Evolutionary conservation across 2,888 invertebrate genomes (phyloP), one percentile per base, ranked within the genome.

Genomic region (Erpobdella octoculata): DNA sequence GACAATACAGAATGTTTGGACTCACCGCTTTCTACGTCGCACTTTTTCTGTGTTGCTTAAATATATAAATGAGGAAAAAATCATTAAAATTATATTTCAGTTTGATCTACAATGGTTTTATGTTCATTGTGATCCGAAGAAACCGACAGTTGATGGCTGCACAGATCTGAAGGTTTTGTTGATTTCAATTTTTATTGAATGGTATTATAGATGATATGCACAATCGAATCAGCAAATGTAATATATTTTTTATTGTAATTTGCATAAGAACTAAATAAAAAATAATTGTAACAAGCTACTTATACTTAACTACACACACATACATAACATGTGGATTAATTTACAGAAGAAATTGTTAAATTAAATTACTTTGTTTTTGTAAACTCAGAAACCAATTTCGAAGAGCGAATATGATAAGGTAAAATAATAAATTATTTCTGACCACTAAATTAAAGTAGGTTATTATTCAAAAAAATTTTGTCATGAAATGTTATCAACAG

Each of bases 61-160:
- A n/a, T n/a, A n/a, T 48, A 3, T 48, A 48, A 48, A 48, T 48
- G 25, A 48, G 25, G 4, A 9, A 9, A 9, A 48, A 48, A 2
- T 21, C 5, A 9, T 21, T 5, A 12, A 5, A 18, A 25, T 53
- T n/a, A 8, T 6, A 25, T 53, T 8, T 21, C 46, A 75, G 71
- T 48, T 71, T 31, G 71, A 71, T 25, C 36, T 71, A 15, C 71
- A 71, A 25, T 71, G 64, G 64, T 36, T 71, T 35, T 65, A 65
- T 35, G 21, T 71, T 33, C 48, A 71, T 25, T 71, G 71, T 25
- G 71, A 71, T 18, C 33, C 71, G 0, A 41, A 41, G 18, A 37
- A 41, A 5, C 71, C 71, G 6, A n/a, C 36, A 3, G 65, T 35
- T 21, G 71, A 71, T 15, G 35, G 36, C 0, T 71, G 71, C 33